phyloP scores from a whole-genome alignment of 2,888 invertebrate genomes.

The Orchesellides sinensis region DNA sequence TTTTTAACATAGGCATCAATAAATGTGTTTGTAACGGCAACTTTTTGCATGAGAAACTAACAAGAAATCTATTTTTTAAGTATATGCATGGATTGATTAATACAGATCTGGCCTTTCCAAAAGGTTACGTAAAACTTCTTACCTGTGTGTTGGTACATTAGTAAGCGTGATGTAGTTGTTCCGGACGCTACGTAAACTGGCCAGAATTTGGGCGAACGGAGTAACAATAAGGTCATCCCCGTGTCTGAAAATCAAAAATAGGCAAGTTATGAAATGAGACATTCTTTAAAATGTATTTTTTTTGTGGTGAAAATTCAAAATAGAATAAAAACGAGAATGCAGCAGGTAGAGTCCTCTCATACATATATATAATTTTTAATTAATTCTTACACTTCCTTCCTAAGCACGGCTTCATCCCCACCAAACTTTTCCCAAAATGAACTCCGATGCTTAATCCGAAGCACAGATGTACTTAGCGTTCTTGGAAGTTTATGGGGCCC shows the following conservation, averaged over 20 bases:
- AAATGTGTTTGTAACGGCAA: no score
- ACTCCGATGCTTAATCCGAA: conserved; percentile 86
- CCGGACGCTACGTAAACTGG: conserved; percentile 98
- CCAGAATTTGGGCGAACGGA: conserved; percentile 99
- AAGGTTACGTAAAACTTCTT: conserved; percentile 79
- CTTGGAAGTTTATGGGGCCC: conserved; percentile 80
- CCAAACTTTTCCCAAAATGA: conserved; percentile 90
- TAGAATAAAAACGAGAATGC: not conserved
- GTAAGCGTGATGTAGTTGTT: conserved; percentile 98
- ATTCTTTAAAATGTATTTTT: no score
- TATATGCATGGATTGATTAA: no score
- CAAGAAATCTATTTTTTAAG: no score
- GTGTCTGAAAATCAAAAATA: conserved; percentile 87
- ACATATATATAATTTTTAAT: not conserved
- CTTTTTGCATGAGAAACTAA: no score
- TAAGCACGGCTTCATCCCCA: conserved; percentile 53
- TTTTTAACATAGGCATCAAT: no score
- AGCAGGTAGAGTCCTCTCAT: not conserved
- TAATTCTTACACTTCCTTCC: conserved; percentile 64
- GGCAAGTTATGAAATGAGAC: no score
- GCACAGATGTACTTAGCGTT: conserved; percentile 87
- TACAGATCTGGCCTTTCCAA: not conserved
- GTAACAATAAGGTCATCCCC: conserved; percentile 99
- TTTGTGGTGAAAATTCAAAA: conserved; percentile 75
- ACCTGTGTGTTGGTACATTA: conserved; percentile 93